These are phyloP conservation scores for Motacilla alba DNA, from an alignment of 2,113 vertebrate genomes.

Conservation along the genomic window DNA sequence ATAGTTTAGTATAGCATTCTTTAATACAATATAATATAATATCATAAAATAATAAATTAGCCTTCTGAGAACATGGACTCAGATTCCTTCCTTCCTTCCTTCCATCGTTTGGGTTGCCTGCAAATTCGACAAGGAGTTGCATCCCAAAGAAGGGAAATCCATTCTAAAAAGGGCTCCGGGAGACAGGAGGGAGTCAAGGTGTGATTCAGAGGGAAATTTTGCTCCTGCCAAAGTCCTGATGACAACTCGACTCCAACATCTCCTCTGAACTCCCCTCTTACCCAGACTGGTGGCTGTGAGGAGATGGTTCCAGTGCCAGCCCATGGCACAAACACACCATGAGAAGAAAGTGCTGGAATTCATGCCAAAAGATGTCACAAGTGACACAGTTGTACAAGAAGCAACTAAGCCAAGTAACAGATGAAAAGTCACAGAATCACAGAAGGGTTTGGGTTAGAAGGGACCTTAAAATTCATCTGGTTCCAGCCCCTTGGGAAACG, in stretches of 20 bases:
- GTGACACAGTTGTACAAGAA: background rate
- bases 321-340: background rate
- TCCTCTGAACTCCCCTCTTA: background rate
- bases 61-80: no score
- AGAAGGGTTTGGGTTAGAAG: background rate
- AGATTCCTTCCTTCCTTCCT: no score
- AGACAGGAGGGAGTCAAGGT: background rate
- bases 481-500: background rate
- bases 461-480: background rate
- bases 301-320: background rate
- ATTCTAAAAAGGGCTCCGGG: background rate
- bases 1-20: no score
- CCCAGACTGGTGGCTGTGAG: background rate
- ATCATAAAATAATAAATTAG: no score
- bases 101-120: no score
- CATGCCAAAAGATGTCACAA: background rate
- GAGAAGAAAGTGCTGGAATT: background rate
- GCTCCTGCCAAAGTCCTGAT: background rate
- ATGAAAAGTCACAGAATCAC: background rate
- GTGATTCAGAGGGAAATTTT: background rate
- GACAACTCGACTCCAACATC: background rate
- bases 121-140: no score
- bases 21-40: no score
- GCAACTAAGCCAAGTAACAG: background rate
- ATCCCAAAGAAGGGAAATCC: background rate